Conservation (phyloP, 2,113 vertebrate species). For the Pyrgilauda ruficollis region DNA sequence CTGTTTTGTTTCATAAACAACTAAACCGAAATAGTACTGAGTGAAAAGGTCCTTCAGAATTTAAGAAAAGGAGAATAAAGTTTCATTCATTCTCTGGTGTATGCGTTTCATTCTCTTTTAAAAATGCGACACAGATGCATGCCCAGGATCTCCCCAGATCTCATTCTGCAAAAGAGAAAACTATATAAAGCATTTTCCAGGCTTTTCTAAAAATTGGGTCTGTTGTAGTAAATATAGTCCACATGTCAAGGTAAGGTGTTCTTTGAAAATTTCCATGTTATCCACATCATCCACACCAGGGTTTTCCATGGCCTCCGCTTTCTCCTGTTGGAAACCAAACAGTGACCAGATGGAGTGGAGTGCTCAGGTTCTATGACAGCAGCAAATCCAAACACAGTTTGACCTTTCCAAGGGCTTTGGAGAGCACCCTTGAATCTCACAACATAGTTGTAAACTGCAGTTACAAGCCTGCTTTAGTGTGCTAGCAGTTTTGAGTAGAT, state of each 20-base stretch:
- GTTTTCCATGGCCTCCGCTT: not conserved
- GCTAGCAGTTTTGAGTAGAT: not conserved
- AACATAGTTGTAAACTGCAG: not conserved
- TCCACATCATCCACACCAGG: not conserved
- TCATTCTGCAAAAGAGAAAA: not conserved
- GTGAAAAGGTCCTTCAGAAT: not conserved
- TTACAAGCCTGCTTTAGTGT: not conserved
- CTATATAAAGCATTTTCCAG: not conserved
- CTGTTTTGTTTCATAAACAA: not conserved
- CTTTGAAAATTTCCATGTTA: not conserved
- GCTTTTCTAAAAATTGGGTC: not conserved
- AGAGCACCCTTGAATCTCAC: not conserved
- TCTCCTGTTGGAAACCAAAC: not conserved
- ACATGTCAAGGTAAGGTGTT: not conserved
- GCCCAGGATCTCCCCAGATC: not conserved
- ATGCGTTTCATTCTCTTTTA: not conserved
- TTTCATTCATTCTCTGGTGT: not conserved
- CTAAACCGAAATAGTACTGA: not conserved
- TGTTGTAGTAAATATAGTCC: not conserved
- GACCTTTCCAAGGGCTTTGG: not conserved
- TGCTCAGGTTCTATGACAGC: not conserved
- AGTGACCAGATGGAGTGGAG: not conserved
- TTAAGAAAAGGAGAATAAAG: not conserved
- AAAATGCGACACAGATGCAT: not conserved
- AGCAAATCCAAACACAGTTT: not conserved